These are phyloP conservation scores for Apteryx mantelli DNA, from an alignment of 2,113 vertebrate species.

Conservation along the genomic window DNA sequence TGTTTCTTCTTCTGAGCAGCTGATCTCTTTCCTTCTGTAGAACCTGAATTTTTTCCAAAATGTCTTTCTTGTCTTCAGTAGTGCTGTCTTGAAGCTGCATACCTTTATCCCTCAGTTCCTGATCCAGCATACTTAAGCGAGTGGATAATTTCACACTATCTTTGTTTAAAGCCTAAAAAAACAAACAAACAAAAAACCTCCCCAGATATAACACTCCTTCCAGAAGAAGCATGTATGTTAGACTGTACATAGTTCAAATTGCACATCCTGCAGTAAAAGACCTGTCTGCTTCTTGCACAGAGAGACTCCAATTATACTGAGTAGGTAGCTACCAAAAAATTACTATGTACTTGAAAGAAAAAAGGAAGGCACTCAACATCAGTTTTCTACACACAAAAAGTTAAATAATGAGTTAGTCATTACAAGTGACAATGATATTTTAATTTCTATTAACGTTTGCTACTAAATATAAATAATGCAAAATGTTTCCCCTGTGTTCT, in stretches of 20 bases:
- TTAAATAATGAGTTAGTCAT: not conserved
- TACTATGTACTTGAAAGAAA: not conserved
- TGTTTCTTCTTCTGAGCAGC: slow-evolving; percentile 80
- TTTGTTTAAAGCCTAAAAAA: slow-evolving; percentile 82
- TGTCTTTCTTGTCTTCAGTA: slow-evolving; percentile 72
- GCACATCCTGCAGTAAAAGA: not conserved
- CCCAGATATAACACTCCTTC: not conserved
- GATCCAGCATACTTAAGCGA: slow-evolving; percentile 81
- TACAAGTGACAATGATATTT: not conserved
- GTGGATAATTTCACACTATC: slow-evolving; percentile 83
- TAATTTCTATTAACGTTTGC: not conserved
- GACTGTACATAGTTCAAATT: not conserved
- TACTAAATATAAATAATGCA: not conserved
- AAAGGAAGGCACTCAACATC: fast-evolving
- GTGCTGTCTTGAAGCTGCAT: slow-evolving; percentile 70
- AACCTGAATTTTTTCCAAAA: slow-evolving; percentile 78
- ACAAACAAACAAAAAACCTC: not conserved
- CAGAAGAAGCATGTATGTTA: not conserved
- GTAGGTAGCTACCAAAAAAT: not conserved
- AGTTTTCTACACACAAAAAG: not conserved
- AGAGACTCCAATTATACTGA: not conserved
- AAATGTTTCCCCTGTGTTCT: not conserved
- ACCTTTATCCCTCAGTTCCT: slow-evolving; percentile 80
- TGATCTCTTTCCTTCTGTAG: slow-evolving; percentile 81
- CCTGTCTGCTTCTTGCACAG: not conserved